Percentiles rank a stretch among this genome's conserved stretches.
These are phyloP conservation scores for Beroe forskalii DNA, from an alignment of 37 sponge, comb jelly and placozoan genomes.

Conservation along the genomic window DNA sequence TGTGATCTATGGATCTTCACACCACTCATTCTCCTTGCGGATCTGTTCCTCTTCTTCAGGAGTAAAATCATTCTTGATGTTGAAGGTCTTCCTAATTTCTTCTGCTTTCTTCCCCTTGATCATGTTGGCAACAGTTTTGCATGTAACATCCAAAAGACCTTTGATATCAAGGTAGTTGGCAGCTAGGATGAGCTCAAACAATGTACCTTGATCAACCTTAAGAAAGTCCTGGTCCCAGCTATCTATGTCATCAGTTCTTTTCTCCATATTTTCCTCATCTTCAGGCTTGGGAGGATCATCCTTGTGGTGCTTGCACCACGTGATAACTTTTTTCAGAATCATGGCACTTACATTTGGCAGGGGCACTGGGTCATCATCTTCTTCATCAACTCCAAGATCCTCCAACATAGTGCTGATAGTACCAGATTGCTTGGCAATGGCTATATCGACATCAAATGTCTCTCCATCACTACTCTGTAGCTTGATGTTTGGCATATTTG, in stretches of 20 bases:
- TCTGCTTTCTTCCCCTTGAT: constrained; percentile 98
- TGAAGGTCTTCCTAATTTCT: constrained; percentile 97
- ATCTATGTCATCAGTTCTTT: constrained; percentile 97
- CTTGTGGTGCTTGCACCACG: constrained; percentile 84
- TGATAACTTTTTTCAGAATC: constrained; percentile 94
- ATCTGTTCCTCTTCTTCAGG: constrained; percentile 99
- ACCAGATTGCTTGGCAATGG: constrained; percentile 89
- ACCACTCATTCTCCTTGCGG: constrained; percentile 97
- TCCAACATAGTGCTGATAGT: constrained; percentile 99
- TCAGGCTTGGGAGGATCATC: constrained; percentile 91
- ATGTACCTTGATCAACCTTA: constrained; percentile 98
- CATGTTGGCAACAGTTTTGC: constrained; percentile 99
- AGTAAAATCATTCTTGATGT: constrained; percentile 99
- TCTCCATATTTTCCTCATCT: constrained; percentile 98
- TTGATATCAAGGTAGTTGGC: constrained; percentile 99
- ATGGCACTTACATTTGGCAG: constrained; percentile 94
- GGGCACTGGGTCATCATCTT: constrained; percentile 91
- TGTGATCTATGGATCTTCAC: constrained; percentile 81
- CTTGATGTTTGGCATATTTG: constrained; percentile 87
- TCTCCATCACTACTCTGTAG: constrained; percentile 97
- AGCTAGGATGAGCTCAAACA: constrained; percentile 97
- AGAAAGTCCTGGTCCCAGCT: constrained; percentile 99
- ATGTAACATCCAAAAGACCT: constrained; percentile 96
- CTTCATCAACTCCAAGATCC: constrained; percentile 91
- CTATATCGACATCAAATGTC: constrained; percentile 87